These are phyloP conservation scores for Ctenodactylus gundi DNA, from an alignment of 2,113 vertebrate genomes.

Conservation along the genomic window DNA sequence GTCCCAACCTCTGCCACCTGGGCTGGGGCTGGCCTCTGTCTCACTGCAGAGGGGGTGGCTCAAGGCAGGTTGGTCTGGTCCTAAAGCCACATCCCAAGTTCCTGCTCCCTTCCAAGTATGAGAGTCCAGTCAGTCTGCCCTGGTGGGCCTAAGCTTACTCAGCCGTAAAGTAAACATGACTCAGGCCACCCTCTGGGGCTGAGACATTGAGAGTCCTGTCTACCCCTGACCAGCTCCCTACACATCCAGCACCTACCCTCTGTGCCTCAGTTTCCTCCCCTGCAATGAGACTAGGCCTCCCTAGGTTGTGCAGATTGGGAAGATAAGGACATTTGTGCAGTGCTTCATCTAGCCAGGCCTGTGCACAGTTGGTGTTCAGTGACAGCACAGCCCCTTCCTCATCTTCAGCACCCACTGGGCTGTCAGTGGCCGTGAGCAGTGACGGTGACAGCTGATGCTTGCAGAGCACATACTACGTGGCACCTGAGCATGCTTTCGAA, in stretches of 20 bases:
- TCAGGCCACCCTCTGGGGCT: neutral
- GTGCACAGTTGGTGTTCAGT: neutral
- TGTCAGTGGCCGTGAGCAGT: fast-evolving
- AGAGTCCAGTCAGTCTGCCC: neutral
- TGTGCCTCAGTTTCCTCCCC: neutral
- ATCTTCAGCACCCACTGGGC: neutral
- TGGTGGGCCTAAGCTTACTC: neutral
- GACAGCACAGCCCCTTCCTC: no score
- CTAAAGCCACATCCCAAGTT: no score
- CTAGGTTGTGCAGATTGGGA: neutral
- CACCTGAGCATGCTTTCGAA: neutral
- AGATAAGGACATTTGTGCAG: neutral
- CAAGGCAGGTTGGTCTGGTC: no score
- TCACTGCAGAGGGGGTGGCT: neutral
- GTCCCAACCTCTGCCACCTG: neutral
- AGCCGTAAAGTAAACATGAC: neutral
- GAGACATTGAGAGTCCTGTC: no score
- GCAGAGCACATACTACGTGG: neutral
- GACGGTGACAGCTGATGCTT: neutral
- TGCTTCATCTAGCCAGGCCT: no score
- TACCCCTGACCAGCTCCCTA: neutral
- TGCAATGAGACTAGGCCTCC: neutral
- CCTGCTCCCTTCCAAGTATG: neutral
- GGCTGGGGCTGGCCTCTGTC: fast-evolving
- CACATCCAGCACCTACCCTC: neutral